phyloP scores from a whole-genome alignment of 2,888 invertebrate species.

The Torymus tubicola region DNA sequence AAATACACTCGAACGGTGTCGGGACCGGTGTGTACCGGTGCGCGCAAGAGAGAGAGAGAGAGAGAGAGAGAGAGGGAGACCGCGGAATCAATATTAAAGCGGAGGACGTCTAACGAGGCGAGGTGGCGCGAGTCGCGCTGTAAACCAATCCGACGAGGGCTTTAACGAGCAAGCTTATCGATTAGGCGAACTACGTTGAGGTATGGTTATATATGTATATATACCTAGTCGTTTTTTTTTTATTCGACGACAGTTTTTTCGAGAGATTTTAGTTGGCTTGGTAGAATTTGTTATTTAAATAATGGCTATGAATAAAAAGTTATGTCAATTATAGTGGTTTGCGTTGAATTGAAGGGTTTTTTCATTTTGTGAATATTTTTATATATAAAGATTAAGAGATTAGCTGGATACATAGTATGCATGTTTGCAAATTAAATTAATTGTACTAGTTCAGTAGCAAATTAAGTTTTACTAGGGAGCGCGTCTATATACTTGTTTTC shows the following conservation, averaged over 20 bases:
- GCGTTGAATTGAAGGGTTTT: no score
- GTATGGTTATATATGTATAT: neutral
- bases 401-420: no score
- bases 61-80: conserved; percentile 37
- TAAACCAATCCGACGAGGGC: conserved; percentile 48
- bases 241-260: neutral
- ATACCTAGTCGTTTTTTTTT: conserved; percentile 4
- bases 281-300: no score
- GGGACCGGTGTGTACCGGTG: conserved; percentile 52
- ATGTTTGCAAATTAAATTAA: no score
- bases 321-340: no score
- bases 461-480: no score
- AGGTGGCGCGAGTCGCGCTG: conserved; percentile 21
- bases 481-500: no score
- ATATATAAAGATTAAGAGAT: no score
- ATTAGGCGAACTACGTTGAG: conserved; percentile 43
- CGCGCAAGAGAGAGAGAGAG: conserved; percentile 21
- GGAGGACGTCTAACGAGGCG: conserved; percentile 55
- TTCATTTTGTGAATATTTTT: no score
- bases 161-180: conserved; percentile 48
- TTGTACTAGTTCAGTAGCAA: no score
- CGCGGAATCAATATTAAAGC: conserved; percentile 67
- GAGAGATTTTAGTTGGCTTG: no score
- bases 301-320: no score
- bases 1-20: conserved; percentile 68